Conservation (phyloP, 2,113 vertebrate genomes). For the Emydura subglobosa region DNA sequence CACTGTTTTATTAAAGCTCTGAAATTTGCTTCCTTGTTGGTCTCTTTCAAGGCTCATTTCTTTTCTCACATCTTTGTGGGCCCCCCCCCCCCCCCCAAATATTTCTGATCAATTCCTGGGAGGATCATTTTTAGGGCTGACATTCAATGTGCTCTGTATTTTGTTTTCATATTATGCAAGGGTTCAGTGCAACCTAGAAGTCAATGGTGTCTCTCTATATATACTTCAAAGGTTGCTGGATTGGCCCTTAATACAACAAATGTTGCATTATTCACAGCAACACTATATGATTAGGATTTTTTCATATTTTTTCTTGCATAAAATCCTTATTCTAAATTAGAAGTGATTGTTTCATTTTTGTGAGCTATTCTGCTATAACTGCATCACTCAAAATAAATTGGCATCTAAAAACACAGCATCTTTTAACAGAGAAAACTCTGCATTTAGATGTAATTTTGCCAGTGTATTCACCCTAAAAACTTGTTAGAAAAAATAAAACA, state of each 20-base stretch:
- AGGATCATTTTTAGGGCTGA: neutral
- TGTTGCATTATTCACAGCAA: neutral
- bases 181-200: neutral
- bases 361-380: neutral
- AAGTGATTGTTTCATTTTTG: neutral
- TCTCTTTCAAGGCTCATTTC: neutral
- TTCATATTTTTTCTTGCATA: neutral
- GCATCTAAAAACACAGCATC: neutral
- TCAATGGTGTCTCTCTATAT: neutral
- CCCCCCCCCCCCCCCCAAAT: too few relatives aligned
- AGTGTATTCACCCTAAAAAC: neutral
- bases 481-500: too few relatives aligned
- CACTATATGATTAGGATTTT: neutral
- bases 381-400: neutral
- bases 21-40: neutral
- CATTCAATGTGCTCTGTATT: neutral
- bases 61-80: neutral
- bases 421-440: neutral
- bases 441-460: neutral
- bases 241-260: neutral
- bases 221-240: neutral
- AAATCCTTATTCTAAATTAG: neutral
- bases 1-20: neutral
- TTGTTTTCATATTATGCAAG: neutral
- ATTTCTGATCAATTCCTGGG: neutral